A percentile compares a stretch with the other conserved stretches of the same genome.
Evolutionary conservation across 2,888 invertebrate species (phyloP).

Genomic region (Lycaena phlaeas): DNA sequence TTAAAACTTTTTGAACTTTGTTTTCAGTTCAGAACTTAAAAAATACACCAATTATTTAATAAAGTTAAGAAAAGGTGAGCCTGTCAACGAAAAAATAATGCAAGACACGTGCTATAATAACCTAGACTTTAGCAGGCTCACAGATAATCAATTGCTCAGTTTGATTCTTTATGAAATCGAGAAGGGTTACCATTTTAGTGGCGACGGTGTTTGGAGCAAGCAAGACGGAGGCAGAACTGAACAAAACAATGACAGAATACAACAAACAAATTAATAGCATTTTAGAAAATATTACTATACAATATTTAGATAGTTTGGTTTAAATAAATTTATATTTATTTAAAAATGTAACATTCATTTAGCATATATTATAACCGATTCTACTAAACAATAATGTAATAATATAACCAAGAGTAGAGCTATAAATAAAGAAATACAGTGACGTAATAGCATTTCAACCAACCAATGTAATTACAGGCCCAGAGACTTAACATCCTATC

Average conservation of each 20-base stretch:
- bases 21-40: constrained; percentile 41
- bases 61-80: constrained; percentile 25
- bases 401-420: too few relatives aligned
- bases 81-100: constrained; percentile 16
- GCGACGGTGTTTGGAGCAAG: constrained; percentile 79
- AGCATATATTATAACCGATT: too few relatives aligned
- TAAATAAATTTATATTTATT: too few relatives aligned
- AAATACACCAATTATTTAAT: constrained; percentile 34
- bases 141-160: constrained; percentile 72
- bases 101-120: constrained; percentile 32
- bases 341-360: too few relatives aligned
- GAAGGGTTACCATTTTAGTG: constrained; percentile 80
- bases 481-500: too few relatives aligned
- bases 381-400: too few relatives aligned
- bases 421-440: too few relatives aligned
- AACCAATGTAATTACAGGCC: too few relatives aligned
- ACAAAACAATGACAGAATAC: not conserved
- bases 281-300: not conserved
- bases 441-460: too few relatives aligned
- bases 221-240: constrained; percentile 33
- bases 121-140: constrained; percentile 34
- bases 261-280: too few relatives aligned
- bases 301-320: not conserved
- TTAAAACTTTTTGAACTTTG: too few relatives aligned
- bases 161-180: constrained; percentile 81